Percentiles rank a stretch among this genome's conserved stretches.
Evolutionary conservation across 1,140 invertebrate species (phyloP).

Genomic region (Papilio machaon): DNA sequence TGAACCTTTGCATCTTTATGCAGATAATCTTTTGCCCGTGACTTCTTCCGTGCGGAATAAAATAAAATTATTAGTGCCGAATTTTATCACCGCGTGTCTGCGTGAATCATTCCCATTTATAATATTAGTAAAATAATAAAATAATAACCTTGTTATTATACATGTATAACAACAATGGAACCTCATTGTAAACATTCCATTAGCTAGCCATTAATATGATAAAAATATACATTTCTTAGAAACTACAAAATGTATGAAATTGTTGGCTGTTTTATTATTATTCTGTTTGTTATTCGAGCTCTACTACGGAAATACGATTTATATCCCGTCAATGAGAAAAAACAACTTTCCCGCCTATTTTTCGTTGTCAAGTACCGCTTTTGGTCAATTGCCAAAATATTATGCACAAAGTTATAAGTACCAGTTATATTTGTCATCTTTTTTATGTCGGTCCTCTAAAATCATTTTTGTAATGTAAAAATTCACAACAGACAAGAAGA

Average conservation of each 20-base stretch:
- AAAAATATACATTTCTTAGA: background rate
- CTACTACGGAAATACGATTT: constrained; percentile 18
- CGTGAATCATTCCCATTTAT: too few species aligned
- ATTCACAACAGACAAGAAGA: background rate
- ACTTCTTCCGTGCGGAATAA: too few species aligned
- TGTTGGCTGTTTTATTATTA: background rate
- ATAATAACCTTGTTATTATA: too few species aligned
- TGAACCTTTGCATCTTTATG: too few species aligned
- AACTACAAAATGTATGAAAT: background rate
- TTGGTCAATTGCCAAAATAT: constrained; percentile 7
- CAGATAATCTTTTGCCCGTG: too few species aligned
- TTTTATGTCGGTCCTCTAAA: background rate
- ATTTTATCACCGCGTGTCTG: too few species aligned
- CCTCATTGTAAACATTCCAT: background rate
- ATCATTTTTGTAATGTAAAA: background rate
- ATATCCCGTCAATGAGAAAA: constrained; percentile 5
- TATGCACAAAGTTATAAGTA: background rate
- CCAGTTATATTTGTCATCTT: background rate
- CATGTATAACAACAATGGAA: background rate
- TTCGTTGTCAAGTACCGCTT: background rate
- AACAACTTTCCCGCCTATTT: constrained; percentile 15
- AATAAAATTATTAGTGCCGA: too few species aligned
- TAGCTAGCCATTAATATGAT: background rate
- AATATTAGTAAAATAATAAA: too few species aligned
- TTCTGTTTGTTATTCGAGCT: background rate